Evolutionary conservation across 2,888 invertebrate genomes (phyloP).

Genomic region (Leucophenga montana): DNA sequence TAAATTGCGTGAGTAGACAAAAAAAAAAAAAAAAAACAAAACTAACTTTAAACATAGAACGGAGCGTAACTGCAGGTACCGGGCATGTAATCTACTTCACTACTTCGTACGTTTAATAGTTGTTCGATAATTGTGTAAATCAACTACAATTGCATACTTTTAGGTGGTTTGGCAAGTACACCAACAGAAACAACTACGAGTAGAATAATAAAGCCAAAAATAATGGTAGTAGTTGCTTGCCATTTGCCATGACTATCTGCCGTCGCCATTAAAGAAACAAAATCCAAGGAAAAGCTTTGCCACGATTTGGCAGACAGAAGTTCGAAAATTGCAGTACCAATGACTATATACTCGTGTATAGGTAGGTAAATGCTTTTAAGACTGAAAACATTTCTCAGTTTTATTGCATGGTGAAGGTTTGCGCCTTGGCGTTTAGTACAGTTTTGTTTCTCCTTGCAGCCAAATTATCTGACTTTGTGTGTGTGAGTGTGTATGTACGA

Average conservation of each 20-base stretch:
- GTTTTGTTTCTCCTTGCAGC: background rate
- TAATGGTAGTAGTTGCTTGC: no score
- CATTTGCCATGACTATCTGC: no score
- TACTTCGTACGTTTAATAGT: background rate
- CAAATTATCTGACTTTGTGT: background rate
- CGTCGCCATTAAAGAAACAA: background rate
- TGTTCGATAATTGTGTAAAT: slow-evolving; percentile 23
- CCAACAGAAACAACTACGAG: slow-evolving; percentile 1
- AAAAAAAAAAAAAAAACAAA: slow-evolving; percentile 3
- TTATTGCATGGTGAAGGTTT: no score
- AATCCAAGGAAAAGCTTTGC: background rate
- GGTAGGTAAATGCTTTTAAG: no score
- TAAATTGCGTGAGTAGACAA: background rate
- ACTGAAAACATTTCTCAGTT: no score
- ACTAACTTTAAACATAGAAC: background rate
- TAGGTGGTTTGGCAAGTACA: background rate
- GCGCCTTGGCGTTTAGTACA: no score
- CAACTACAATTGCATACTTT: slow-evolving; percentile 23
- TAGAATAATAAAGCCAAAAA: slow-evolving; percentile 4
- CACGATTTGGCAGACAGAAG: no score
- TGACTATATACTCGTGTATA: no score
- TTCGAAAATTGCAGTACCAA: no score
- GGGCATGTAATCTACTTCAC: no score
- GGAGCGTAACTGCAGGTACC: no score
- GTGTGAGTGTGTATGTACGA: background rate